phyloP scores from a whole-genome alignment of 2,113 vertebrate genomes.

The Recurvirostra avosetta region DNA sequence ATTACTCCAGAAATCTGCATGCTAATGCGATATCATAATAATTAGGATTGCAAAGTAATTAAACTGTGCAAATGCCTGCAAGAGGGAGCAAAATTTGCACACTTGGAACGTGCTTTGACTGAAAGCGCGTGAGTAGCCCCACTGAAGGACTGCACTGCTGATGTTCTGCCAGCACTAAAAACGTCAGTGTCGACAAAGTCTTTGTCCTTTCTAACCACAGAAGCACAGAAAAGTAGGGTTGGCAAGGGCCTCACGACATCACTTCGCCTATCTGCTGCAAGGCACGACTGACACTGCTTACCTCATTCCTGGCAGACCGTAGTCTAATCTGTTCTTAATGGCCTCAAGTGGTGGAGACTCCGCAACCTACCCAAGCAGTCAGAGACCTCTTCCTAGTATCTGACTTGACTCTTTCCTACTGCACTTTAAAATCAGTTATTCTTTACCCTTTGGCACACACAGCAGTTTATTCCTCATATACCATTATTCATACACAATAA shows the following conservation, averaged over 20 bases:
- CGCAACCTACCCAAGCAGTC: background rate
- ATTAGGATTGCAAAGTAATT: background rate
- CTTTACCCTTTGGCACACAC: background rate
- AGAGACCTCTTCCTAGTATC: background rate
- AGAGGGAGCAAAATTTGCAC: background rate
- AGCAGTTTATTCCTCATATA: background rate
- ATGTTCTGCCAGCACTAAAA: background rate
- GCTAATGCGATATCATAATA: background rate
- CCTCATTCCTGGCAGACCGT: background rate
- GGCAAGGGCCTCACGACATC: background rate
- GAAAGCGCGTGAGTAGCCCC: background rate
- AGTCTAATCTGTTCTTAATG: background rate
- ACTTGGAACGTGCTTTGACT: background rate
- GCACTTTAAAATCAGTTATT: background rate
- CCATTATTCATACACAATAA: background rate
- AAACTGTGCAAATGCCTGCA: background rate
- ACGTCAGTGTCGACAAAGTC: background rate
- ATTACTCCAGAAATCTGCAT: background rate
- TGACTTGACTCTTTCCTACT: background rate
- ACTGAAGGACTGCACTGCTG: background rate
- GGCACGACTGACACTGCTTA: background rate
- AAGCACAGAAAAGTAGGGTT: background rate
- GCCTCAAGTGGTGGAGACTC: background rate
- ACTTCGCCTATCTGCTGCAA: background rate
- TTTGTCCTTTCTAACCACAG: background rate